A percentile compares a stretch with the other conserved stretches of the same genome.
These are phyloP conservation scores for Trichopoda pennipes DNA, from an alignment of 2,888 invertebrate genomes.

Conservation along the genomic window DNA sequence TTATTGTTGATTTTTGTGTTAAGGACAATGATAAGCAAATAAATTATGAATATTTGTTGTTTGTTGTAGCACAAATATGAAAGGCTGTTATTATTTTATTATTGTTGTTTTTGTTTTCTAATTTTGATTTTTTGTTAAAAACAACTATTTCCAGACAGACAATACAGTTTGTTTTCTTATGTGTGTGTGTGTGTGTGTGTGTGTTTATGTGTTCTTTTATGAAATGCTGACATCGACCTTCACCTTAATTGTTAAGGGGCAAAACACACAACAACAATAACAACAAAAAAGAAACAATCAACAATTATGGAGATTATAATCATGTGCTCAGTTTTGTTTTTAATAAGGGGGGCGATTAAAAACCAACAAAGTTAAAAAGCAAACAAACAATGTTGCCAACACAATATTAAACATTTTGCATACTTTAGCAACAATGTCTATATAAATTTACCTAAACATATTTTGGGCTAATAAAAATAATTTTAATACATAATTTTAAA, in stretches of 20 bases:
- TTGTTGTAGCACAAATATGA: no score
- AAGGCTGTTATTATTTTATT: conserved; percentile 12
- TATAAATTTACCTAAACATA: no score
- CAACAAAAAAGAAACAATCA: conserved; percentile 54
- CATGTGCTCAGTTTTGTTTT: no score
- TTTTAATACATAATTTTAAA: no score
- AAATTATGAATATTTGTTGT: no score
- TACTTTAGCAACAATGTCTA: no score
- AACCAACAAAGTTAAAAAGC: no score
- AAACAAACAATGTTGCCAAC: no score
- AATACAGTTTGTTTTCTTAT: conserved; percentile 33
- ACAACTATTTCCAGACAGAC: conserved; percentile 52
- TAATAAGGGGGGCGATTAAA: no score
- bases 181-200: background rate
- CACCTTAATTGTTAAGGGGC: conserved; percentile 62
- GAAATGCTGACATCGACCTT: conserved; percentile 59
- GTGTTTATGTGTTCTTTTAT: conserved; percentile 1
- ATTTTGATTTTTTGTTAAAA: background rate
- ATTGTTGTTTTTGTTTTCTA: conserved; percentile 32
- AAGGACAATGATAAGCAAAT: background rate
- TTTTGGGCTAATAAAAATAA: no score
- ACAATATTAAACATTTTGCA: no score
- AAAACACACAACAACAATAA: conserved; percentile 55
- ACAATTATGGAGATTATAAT: conserved; percentile 58
- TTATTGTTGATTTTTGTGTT: conserved; percentile 7